Evolutionary conservation across 2,888 invertebrate species (phyloP).

Genomic region (Tolmerus cingulatus): DNA sequence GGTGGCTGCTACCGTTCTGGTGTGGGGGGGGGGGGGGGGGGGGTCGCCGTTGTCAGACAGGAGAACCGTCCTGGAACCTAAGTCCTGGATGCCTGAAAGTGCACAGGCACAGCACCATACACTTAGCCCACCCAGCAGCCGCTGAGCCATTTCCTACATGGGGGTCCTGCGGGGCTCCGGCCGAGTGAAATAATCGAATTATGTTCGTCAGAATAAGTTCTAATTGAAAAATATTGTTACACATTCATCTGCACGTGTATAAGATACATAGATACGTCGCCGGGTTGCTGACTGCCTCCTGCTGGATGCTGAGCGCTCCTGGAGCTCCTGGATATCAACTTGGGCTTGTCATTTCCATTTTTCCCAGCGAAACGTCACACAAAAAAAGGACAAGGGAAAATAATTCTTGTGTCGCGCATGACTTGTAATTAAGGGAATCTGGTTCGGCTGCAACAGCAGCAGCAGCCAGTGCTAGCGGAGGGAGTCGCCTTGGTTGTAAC

Average conservation of each 20-base stretch:
- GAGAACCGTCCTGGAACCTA: conserved; percentile 4
- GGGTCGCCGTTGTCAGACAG: not conserved
- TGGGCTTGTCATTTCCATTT: conserved; percentile 38
- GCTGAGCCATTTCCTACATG: not conserved
- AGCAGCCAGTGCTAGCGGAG: not conserved
- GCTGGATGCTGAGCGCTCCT: conserved; percentile 14
- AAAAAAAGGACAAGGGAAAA: conserved; percentile 3
- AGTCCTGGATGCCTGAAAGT: not conserved
- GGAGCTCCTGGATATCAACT: conserved; percentile 25
- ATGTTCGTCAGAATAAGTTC: conserved; percentile 65
- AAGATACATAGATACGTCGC: conserved; percentile 5
- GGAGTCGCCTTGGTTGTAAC: not conserved
- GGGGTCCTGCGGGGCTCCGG: conserved; percentile 52
- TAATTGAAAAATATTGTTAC: conserved; percentile 66
- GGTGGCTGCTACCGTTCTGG: not conserved
- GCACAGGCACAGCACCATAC: not conserved
- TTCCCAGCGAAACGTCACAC: not conserved
- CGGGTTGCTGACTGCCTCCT: not conserved
- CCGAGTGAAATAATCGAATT: conserved; percentile 65
- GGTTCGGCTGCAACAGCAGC: not conserved
- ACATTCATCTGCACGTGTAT: conserved; percentile 47
- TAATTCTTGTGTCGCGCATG: conserved; percentile 36
- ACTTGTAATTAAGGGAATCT: conserved; percentile 41
- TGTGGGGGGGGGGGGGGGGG: not conserved
- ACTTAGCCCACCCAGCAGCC: conserved; percentile 16